Evolutionary conservation across 1,140 invertebrate genomes (phyloP), one percentile per base, ranked within the genome.

Genomic region (Drosophila obscura): DNA sequence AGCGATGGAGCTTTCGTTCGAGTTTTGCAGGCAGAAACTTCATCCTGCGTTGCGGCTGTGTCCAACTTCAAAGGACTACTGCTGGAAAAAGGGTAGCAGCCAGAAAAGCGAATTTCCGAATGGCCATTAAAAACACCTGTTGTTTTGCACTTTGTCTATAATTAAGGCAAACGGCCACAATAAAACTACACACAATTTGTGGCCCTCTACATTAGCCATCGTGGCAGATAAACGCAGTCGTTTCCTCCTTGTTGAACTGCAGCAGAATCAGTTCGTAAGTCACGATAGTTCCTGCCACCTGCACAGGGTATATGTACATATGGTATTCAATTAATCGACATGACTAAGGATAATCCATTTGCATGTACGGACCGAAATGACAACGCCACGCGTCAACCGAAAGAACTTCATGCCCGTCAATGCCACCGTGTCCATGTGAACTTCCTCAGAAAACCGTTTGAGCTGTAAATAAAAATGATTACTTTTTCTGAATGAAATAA

Each of bases 251-350:
- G 53, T 94, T 95, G 69, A 95, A 94, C 66, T 95, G 94, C 31
- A 95, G 92, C 41, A 95, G 87, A 46, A 95, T 94, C 3, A 95
- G 90, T 83, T 95, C 95, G 73, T 95, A 95, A 5, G 95, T 95
- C 0, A 95, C 94, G 50, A 95, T 95, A 4, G 95, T 95, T 46
- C 95, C 94, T 45, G 94, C 94, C 15, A 95, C 93, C 95, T 95
- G 11, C 35, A 39, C 4, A 78, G 2, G n/a, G 16, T 22, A 48
- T 68, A 93, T 92, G 11, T 57, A 9, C 19, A 72, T 72, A 72
- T 61, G 43, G 24, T 61, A 72, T 35, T 52, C 31, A 48, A 72
- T 72, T 48, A 48, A 52, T 53, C 35, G 35, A 50, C 46, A 15
- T 16, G 22, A 46, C 41, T 48, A 35, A 24, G 19, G 5, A 31